phyloP scores from a whole-genome alignment of 92 coral and sea anemone genomes.

The Ricordea florida region DNA sequence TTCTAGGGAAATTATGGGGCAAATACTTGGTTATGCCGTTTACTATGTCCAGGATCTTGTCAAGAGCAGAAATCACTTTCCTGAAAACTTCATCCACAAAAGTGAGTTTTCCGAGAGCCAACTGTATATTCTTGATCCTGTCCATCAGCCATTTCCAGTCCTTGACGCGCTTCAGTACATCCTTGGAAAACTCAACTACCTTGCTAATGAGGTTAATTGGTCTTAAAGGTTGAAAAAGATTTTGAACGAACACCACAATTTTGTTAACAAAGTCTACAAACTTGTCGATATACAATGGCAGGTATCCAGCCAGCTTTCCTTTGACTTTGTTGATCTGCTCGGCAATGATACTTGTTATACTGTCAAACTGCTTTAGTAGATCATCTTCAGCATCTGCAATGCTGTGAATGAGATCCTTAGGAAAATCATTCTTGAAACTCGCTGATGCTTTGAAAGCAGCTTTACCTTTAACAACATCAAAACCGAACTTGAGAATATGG shows the following conservation, averaged over 20 bases:
- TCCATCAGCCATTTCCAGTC: constrained; percentile 73
- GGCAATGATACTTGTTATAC: constrained; percentile 51
- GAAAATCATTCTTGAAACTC: constrained; percentile 79
- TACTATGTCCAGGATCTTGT: constrained; percentile 60
- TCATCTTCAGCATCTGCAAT: constrained; percentile 70
- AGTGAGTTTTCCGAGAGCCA: constrained; percentile 45
- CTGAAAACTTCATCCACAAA: constrained; percentile 60
- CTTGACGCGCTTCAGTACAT: constrained; percentile 13
- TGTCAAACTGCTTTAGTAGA: constrained; percentile 60
- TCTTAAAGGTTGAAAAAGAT: constrained; percentile 21
- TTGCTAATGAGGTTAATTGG: constrained; percentile 34
- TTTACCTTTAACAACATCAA: constrained; percentile 77
- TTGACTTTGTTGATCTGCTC: constrained; percentile 49
- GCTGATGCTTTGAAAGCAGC: constrained; percentile 84
- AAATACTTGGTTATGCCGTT: constrained; percentile 61
- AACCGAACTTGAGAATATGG: constrained; percentile 70
- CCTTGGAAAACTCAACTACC: constrained; percentile 7
- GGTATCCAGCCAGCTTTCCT: constrained; percentile 32
- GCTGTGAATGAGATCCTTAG: constrained; percentile 77
- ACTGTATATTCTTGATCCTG: constrained; percentile 55
- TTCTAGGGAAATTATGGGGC: constrained; percentile 71
- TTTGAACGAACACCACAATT: constrained; percentile 39
- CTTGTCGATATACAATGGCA: constrained; percentile 44
- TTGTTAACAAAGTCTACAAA: constrained; percentile 54
- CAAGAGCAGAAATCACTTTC: constrained; percentile 67